Base-by-base conservation (phyloP, 2,888 invertebrate species). In the Stenotaenia linearis region DNA sequence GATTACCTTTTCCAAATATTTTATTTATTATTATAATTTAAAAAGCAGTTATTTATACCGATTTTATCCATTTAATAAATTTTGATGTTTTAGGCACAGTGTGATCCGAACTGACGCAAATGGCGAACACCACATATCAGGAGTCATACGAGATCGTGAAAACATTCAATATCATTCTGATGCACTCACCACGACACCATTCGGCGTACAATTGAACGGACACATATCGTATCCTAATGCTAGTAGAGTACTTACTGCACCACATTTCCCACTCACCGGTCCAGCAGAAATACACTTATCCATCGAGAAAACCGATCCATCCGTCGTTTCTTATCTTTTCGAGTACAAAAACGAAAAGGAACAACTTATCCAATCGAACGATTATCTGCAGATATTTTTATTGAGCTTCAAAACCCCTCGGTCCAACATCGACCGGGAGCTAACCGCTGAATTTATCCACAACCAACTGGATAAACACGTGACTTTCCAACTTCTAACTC, bases 121-220 rank as follows among this genome's bases (percentile, higher is more conserved):
- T 9, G 40, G 45, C 6, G 23, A 77, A 1, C 40, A 77, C 23
- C 18, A 37, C 23, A 12, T 77, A 25, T 2, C 18, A 21, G 77
- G 77, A 18, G 45, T 45, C 10, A 10, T 21, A 40, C 23, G 12
- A 10, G 77, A 45, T 23, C 23, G 77, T 83, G 40, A 69, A 5
- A 40, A 80, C 21, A 23, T 10, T 3, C 23, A 12, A 12, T 35
- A 45, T 35, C 79, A 79, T 25, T 77, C 80, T 15, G 40, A 1
- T 6, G 28, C 10, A 1, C 56, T 45, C 15, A 80, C 80, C 4
- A 75, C 77, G 15, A 69, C 28, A 30, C 69, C 77, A 21, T 89
- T 95, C 18, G 97, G 97, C 0, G 89, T 97, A 78, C 93, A 95
- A 88, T 87, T 96, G 75, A 97, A 96, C 84, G 90, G 91, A 0